A percentile compares a stretch with the other conserved stretches of the same genome.
phyloP scores from a whole-genome alignment of 2,888 invertebrate genomes.

The Nemoura dubitans region DNA sequence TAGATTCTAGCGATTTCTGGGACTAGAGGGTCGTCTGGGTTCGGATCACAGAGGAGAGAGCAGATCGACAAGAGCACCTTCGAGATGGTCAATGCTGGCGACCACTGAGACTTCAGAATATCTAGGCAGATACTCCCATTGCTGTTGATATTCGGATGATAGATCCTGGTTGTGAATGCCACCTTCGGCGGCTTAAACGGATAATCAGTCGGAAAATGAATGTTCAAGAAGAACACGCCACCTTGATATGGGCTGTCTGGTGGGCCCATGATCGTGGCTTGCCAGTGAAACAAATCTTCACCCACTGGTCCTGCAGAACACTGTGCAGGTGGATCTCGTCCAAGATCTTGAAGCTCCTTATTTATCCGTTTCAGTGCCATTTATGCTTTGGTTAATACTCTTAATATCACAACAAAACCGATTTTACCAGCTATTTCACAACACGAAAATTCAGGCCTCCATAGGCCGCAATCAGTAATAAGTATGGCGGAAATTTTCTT shows the following conservation, averaged over 20 bases:
- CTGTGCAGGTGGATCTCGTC: conserved; percentile 99
- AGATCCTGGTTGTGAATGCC: conserved; percentile 99
- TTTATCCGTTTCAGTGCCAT: conserved; percentile 40
- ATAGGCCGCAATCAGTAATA: conserved; percentile 12
- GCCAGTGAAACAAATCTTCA: conserved; percentile 99
- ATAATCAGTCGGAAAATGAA: conserved; percentile 99
- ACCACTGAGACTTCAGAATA: conserved; percentile 99
- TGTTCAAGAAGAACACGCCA: conserved; percentile 99
- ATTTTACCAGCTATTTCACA: neutral
- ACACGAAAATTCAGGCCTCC: conserved; percentile 5
- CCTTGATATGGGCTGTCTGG: conserved; percentile 99
- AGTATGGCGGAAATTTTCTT: conserved; percentile 12
- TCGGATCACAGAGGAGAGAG: conserved; percentile 99
- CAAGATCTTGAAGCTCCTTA: conserved; percentile 99
- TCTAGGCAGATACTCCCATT: conserved; percentile 99
- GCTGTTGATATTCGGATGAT: conserved; percentile 99
- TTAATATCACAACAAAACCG: conserved; percentile 12
- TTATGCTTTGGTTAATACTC: neutral
- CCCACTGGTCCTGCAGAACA: conserved; percentile 99
- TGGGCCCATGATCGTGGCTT: conserved; percentile 99
- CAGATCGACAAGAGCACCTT: conserved; percentile 99
- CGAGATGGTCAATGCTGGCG: conserved; percentile 99
- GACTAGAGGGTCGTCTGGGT: conserved; percentile 99
- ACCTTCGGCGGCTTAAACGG: conserved; percentile 99
- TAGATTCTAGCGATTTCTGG: conserved; percentile 99